Base-by-base conservation (phyloP, 2,113 vertebrate genomes). In the Cettia cetti region DNA sequence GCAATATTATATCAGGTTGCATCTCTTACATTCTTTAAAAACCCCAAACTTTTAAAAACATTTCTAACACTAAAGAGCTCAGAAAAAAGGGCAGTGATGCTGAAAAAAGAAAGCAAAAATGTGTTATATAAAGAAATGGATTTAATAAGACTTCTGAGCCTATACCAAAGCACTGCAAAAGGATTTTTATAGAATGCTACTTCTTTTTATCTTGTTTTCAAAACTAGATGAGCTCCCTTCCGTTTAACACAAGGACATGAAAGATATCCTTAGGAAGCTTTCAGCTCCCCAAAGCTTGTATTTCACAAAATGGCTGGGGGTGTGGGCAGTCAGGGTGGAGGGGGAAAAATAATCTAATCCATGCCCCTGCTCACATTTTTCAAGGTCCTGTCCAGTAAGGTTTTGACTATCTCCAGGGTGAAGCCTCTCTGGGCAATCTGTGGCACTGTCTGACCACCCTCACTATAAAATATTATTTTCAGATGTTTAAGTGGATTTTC, bases 121-220 rank as follows among this genome's bases (percentile, higher is more conserved):
- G 12, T 28, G 56, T 94, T 93, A 92, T 11, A 78, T 68, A 97
- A 96, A 91, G 81, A 54, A 72, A 70, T 42, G 33, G 53, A 74
- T 89, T 90, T 77, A 89, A 14, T n/a, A 66, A 77, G 63, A 66
- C 86, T 78, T 90, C 90, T 66, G 40, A 90, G 76, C 52, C 71
- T 23, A 21, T 71, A 70, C 59, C 63, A 52, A 66, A 90, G 85
- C 52, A 44, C 31, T 24, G 76, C 24, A 75, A 68, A 86, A 53
- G 37, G 68, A 64, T 78, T 89, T 93, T 90, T 93, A 94, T 74
- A 96, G 80, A 71, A 92, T 8, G 28, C 44, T 37, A 86, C 42
- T 76, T 78, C 76, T 83, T 85, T 91, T 93, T 13, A 71, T 90
- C 93, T 84, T 90, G 90, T 94, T 96, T 94, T 95, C 80, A 93